Evolutionary conservation across 2,888 invertebrate species (phyloP).

Genomic region (Drosophila mayaguana): DNA sequence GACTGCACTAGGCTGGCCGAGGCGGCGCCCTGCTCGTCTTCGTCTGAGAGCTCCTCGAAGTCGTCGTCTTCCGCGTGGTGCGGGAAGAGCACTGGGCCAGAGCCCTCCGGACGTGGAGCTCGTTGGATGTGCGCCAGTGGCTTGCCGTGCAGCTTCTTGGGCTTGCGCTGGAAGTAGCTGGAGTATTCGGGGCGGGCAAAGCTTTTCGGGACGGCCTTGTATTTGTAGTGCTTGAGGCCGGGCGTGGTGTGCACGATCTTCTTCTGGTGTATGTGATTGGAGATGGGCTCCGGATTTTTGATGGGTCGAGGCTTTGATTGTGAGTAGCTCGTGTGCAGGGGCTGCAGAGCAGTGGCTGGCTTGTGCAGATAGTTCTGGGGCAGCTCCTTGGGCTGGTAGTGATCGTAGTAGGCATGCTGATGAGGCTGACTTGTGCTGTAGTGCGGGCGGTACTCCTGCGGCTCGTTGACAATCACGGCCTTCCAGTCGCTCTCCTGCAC

Average conservation of each 20-base stretch:
- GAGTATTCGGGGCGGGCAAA: slow-evolving; percentile 77
- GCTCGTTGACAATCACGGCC: slow-evolving; percentile 75
- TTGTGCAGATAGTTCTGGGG: slow-evolving; percentile 66
- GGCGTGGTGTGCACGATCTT: slow-evolving; percentile 85
- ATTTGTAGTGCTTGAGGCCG: slow-evolving; percentile 85
- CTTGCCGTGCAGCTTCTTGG: slow-evolving; percentile 69
- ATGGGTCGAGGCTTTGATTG: slow-evolving; percentile 66
- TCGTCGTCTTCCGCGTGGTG: slow-evolving; percentile 62
- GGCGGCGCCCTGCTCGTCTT: slow-evolving; percentile 77
- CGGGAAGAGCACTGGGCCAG: slow-evolving; percentile 70
- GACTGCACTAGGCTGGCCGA: slow-evolving; percentile 82
- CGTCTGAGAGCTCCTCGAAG: slow-evolving; percentile 55
- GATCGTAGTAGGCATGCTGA: slow-evolving; percentile 69
- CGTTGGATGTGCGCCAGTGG: slow-evolving; percentile 19
- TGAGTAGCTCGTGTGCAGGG: slow-evolving; percentile 70
- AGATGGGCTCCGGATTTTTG: slow-evolving; percentile 73
- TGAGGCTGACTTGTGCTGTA: slow-evolving; percentile 54
- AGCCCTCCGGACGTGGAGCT: slow-evolving; percentile 33
- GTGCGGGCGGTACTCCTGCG: slow-evolving; percentile 63
- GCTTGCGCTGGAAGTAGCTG: slow-evolving; percentile 81
- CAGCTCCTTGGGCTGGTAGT: slow-evolving; percentile 62
- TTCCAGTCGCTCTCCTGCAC: slow-evolving; percentile 82
- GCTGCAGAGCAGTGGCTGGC: slow-evolving; percentile 43
- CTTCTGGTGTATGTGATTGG: slow-evolving; percentile 78
- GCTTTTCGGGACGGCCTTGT: slow-evolving; percentile 62